phyloP scores from a whole-genome alignment of 2,113 vertebrate species.

The Ictalurus furcatus region DNA sequence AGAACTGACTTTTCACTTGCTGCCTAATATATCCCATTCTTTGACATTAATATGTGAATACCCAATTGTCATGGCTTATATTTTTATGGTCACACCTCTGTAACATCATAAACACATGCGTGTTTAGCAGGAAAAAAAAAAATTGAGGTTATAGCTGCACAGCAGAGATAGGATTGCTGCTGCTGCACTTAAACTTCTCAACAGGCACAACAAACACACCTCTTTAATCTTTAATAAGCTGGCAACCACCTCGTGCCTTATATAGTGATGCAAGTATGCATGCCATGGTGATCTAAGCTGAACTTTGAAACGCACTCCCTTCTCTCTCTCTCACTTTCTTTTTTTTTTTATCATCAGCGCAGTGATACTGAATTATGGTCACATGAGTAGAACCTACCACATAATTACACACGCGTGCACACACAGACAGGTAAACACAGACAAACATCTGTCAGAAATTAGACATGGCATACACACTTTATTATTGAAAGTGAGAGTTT shows the following conservation, averaged over 20 bases:
- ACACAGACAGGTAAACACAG: neutral
- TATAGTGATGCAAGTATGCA: neutral
- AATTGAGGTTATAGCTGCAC: neutral
- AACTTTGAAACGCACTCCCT: constrained; percentile 65
- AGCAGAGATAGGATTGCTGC: neutral
- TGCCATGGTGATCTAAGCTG: constrained; percentile 49
- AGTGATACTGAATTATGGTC: constrained; percentile 62
- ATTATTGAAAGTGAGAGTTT: constrained; percentile 2
- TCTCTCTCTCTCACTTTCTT: neutral
- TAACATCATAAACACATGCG: neutral
- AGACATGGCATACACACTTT: neutral
- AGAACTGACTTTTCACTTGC: too few species aligned
- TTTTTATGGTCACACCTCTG: neutral
- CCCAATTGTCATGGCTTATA: neutral
- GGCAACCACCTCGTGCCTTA: constrained; percentile 25
- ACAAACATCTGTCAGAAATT: constrained; percentile 1
- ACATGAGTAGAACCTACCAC: neutral
- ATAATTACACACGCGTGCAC: neutral
- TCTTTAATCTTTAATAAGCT: constrained; percentile 3
- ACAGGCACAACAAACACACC: neutral
- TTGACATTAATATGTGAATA: neutral
- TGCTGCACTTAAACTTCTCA: neutral
- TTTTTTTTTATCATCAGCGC: constrained; percentile 50
- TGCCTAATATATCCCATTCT: too few species aligned
- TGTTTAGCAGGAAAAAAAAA: neutral